A percentile compares a stretch with the other conserved stretches of the same genome.
phyloP scores from a whole-genome alignment of 2,888 invertebrate species.

The Drosophila neutralis region DNA sequence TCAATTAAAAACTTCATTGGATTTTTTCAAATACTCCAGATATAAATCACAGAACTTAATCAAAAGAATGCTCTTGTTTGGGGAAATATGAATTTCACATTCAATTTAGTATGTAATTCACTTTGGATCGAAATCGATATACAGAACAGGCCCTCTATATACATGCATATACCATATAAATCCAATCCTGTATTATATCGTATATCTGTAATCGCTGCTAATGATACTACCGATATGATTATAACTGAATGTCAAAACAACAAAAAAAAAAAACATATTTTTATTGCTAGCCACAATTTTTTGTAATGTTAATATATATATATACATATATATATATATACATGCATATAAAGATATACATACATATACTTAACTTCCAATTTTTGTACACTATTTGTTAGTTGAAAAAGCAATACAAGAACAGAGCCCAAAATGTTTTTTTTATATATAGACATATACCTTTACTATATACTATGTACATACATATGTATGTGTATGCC shows the following conservation, averaged over 20 bases:
- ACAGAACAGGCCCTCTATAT: constrained; percentile 7
- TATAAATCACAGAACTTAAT: background rate
- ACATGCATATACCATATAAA: constrained; percentile 18
- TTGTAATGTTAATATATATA: constrained; percentile 49
- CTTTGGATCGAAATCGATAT: constrained; percentile 1
- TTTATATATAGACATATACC: constrained; percentile 48
- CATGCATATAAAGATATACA: constrained; percentile 23
- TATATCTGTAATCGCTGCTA: constrained; percentile 47
- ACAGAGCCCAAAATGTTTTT: constrained; percentile 57
- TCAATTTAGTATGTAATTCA: background rate
- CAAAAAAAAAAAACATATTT: constrained; percentile 47
- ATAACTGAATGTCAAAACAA: constrained; percentile 56
- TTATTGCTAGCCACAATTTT: constrained; percentile 78
- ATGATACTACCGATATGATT: constrained; percentile 64
- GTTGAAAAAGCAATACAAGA: constrained; percentile 38
- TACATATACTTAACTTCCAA: constrained; percentile 61
- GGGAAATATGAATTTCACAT: background rate
- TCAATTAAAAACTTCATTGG: background rate
- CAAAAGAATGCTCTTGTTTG: background rate
- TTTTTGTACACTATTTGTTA: constrained; percentile 78
- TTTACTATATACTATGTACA: constrained; percentile 22
- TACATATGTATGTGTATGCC: constrained; percentile 40
- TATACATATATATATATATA: constrained; percentile 35
- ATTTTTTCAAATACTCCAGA: background rate
- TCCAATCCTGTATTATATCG: constrained; percentile 33